Evolutionary conservation across 2,888 invertebrate species (phyloP).

Genomic region (Xestoiulus laeticollis): DNA sequence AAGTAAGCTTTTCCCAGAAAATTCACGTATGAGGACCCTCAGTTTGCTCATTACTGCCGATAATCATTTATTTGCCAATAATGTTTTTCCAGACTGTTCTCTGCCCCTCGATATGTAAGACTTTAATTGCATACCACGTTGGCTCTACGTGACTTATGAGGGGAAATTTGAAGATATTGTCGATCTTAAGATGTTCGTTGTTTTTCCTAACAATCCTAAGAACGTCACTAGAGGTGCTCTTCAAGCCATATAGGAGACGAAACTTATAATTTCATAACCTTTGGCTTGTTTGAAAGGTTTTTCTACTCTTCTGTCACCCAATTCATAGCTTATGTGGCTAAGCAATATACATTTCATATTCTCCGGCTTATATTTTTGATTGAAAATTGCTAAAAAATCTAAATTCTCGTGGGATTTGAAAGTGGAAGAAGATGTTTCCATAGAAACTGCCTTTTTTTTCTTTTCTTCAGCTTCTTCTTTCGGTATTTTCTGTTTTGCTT

Average conservation of each 20-base stretch:
- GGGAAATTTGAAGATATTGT: not conserved
- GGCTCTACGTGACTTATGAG: not conserved
- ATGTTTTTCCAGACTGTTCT: not conserved
- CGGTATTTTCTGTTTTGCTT: not conserved
- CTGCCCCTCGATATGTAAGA: not conserved
- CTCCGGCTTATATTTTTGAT: not conserved
- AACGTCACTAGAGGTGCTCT: not conserved
- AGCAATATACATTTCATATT: not conserved
- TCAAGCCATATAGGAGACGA: not conserved
- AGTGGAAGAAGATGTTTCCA: not conserved
- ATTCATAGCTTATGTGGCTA: not conserved
- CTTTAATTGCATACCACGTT: not conserved
- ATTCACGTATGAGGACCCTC: not conserved
- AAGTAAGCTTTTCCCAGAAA: too few relatives aligned
- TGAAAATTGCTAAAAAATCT: not conserved
- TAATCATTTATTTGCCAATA: conserved; percentile 11
- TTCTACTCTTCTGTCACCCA: not conserved
- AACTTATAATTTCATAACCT: conserved; percentile 18
- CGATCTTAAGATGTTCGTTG: not conserved
- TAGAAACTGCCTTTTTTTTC: not conserved
- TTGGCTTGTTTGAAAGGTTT: not conserved
- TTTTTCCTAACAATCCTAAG: not conserved
- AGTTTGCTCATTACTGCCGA: not conserved
- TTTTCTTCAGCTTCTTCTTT: not conserved
- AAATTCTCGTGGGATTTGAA: not conserved